Base-by-base conservation (phyloP, 2,113 vertebrate species). In the Rana temporaria region DNA sequence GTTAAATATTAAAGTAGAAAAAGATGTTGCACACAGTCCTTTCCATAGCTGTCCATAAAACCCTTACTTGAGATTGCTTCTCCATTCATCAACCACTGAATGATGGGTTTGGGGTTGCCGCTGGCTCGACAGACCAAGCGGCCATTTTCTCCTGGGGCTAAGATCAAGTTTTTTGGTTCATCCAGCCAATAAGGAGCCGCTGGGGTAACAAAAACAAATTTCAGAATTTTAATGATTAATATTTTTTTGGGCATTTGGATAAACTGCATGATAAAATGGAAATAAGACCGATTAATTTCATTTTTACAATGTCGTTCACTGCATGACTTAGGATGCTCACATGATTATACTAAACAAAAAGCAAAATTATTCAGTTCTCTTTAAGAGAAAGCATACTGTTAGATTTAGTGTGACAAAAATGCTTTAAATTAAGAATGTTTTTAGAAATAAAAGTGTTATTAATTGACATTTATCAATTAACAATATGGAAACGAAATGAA, bases 151-250 rank as follows among this genome's bases (percentile, higher is more conserved):
- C 96, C 95, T 0, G 97, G 97, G 30, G 97, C 95, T 42, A 99
- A 91, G 67, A 99, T 96, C 55, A 97, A 92, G 85, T 99, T 97
- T 34, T 95, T 89, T 0, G 98, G 98, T 80, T 96, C 94, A 1
- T 97, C 96, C 84, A 99, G 86, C 98, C 98, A 99, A 84, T 97
- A 99, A 0, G 98, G 98, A 85, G 97, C 96, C 88, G 98, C 98
- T 99, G 87, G 70, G 89, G 56, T 17, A 14, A 75, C 11, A 62
- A 60, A 75, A 38, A 0, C 22, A 7, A 66, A 0, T 34, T 38
- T 30, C 3, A 1, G 26, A 30, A 30, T 30, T 30, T 30, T 38
- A 38, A 2, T 6, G 14, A 4, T 15, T 17, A 17, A 26, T 3
- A 22, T 24, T 3, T 12, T 24, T 1, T 24, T 62, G 20, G 3